A percentile compares a stretch with the other conserved stretches of the same genome.
Evolutionary conservation across 37 sponge, comb jelly and placozoan species (phyloP).

Genomic region (Trichoplax adhaerens): DNA sequence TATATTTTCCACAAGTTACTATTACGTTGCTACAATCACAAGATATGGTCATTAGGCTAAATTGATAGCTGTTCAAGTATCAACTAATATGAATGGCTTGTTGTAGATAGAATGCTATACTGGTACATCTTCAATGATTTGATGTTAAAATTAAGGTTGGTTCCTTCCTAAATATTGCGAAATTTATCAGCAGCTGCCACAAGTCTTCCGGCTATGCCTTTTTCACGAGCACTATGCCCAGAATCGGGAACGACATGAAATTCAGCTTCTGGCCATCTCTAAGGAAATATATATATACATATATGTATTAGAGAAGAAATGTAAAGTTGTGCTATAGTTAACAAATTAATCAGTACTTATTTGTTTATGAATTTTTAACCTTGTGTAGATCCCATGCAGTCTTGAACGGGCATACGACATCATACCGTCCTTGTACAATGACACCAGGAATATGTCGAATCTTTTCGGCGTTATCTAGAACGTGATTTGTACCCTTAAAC

Average conservation of each 20-base stretch:
- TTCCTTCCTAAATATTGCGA: constrained; percentile 10
- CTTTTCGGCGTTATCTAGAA: constrained; percentile 26
- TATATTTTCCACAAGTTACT: too few species aligned
- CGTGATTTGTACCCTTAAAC: constrained; percentile 15
- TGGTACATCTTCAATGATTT: too few species aligned
- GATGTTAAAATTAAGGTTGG: too few species aligned
- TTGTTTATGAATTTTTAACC: constrained; percentile 2
- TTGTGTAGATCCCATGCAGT: constrained; percentile 55
- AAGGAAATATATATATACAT: not conserved
- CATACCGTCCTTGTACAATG: constrained; percentile 49
- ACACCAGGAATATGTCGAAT: constrained; percentile 38
- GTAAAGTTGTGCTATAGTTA: not conserved
- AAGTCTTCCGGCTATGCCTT: constrained; percentile 7
- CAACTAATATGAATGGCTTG: too few species aligned
- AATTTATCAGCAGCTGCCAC: constrained; percentile 27
- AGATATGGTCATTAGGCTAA: too few species aligned
- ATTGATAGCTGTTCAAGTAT: too few species aligned
- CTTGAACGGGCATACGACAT: constrained; percentile 33
- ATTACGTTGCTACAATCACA: too few species aligned
- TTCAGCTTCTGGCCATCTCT: constrained; percentile 44
- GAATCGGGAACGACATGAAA: constrained; percentile 22
- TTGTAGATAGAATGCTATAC: too few species aligned
- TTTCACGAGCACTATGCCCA: constrained; percentile 31
- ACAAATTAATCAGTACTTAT: not conserved
- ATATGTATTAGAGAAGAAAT: not conserved